Base-by-base conservation (phyloP, 2,113 vertebrate genomes). In the Pimephales promelas region DNA sequence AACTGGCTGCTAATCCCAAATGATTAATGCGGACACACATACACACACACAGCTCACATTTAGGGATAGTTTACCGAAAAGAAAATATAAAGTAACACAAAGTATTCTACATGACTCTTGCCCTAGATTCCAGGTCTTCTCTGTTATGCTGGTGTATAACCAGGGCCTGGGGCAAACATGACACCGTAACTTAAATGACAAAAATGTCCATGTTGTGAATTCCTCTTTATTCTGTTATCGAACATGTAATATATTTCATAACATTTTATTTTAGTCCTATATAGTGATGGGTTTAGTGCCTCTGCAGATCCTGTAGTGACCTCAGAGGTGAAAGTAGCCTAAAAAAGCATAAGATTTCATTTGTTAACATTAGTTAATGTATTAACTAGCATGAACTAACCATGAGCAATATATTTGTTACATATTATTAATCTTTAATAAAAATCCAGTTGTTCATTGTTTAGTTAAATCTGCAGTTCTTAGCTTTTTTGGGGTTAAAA, bases 21-120 rank as follows among this genome's bases (percentile, higher is more conserved):
- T 77, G 64, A 83, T 72, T 84, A 81, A 77, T 66, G 84, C 16
- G 88, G 76, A 83, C 84, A 57, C 85, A 83, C 59, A 75, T n/a
- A 40, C 22, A 40, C 34, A 4, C 54, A 22, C 28, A 24, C 61
- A 68, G 16, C 31, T 34, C 28, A 10, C 31, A 22, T 68, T 8
- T 68, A 36, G 18, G 1, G 3, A 36, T 66, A 66, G 31, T 36
- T 68, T 31, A 36, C 18, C 16, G 16, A 34, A 20, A 66, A 71
- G 16, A 18, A 52, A 2, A 71, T 28, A 52, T 26, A 18, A 74
- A 74, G 26, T 74, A 52, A 31, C n/a, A 31, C n/a, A 68, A 68
- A 2, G 18, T 68, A 68, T n/a, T 14, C 22, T 24, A n/a, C n/a
- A 24, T 74, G 71, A 74, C 47, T 74, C 72, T 5, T 36, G 45